A percentile compares a stretch with the other conserved stretches of the same genome.
Conservation (phyloP, 2,113 vertebrate genomes). For the Paratilapia polleni region DNA sequence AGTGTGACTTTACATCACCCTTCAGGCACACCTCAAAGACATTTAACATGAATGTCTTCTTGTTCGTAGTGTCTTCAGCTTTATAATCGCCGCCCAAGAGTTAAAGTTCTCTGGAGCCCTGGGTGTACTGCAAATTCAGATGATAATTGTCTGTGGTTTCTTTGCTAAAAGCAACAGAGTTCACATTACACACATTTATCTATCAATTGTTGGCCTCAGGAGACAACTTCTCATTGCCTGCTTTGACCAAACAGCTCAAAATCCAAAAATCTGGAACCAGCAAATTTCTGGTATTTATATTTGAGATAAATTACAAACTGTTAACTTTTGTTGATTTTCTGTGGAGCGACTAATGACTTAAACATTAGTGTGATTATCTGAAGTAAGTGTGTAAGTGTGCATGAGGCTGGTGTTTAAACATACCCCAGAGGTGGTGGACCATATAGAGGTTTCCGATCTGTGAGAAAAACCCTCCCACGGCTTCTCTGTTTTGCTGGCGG, state of each 20-base stretch:
- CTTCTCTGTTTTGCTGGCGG: slow-evolving; percentile 89
- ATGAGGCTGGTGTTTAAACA: neutral
- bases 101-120: neutral
- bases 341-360: neutral
- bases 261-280: neutral
- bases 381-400: neutral
- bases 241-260: neutral
- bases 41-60: neutral
- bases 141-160: neutral
- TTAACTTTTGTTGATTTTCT: neutral
- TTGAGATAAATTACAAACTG: neutral
- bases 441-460: slow-evolving; percentile 95
- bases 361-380: neutral
- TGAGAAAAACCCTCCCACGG: slow-evolving; percentile 95
- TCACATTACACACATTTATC: neutral
- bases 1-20: neutral
- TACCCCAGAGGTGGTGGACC: slow-evolving; percentile 99
- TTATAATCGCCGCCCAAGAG: too few species aligned
- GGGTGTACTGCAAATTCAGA: neutral
- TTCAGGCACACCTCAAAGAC: neutral
- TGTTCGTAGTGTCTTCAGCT: neutral
- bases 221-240: neutral
- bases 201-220: neutral
- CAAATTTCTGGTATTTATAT: neutral
- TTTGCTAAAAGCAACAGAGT: neutral